These are phyloP conservation scores for Carpatolechia fugitivella DNA, from an alignment of 2,888 invertebrate species.

Conservation along the genomic window DNA sequence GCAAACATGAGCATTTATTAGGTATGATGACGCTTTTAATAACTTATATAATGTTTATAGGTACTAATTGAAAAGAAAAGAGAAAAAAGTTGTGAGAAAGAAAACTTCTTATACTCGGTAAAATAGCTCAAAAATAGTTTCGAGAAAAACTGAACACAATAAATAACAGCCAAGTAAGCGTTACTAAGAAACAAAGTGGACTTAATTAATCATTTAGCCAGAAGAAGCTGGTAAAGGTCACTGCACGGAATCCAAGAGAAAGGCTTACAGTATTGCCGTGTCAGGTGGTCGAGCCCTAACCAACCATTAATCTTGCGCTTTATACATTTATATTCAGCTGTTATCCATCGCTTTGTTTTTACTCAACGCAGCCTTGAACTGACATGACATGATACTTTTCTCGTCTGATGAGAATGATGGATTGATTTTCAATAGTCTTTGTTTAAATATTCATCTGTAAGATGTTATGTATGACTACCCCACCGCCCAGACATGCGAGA, in stretches of 20 bases:
- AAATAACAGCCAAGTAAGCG: no score
- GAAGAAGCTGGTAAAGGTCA: constrained; percentile 19
- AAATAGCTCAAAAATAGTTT: no score
- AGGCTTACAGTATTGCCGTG: constrained; percentile 34
- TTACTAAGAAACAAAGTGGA: background rate
- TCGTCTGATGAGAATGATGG: background rate
- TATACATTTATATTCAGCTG: background rate
- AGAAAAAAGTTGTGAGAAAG: no score
- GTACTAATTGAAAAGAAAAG: no score
- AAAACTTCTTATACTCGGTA: no score
- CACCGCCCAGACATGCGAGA: no score
- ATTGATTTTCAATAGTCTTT: background rate
- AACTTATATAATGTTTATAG: no score
- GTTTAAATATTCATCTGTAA: background rate
- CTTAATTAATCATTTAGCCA: constrained; percentile 20
- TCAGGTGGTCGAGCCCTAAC: constrained; percentile 25
- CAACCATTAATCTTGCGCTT: constrained; percentile 41
- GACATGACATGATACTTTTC: background rate
- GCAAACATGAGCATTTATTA: no score
- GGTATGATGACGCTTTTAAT: no score
- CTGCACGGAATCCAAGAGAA: constrained; percentile 15
- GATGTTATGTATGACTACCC: no score
- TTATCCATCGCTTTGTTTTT: background rate
- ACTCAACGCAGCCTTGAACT: background rate
- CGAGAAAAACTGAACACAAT: background rate